Percentiles rank a stretch among this genome's conserved stretches.
Evolutionary conservation across 2,888 invertebrate genomes (phyloP).

Genomic region (Malthinus flaveolus): DNA sequence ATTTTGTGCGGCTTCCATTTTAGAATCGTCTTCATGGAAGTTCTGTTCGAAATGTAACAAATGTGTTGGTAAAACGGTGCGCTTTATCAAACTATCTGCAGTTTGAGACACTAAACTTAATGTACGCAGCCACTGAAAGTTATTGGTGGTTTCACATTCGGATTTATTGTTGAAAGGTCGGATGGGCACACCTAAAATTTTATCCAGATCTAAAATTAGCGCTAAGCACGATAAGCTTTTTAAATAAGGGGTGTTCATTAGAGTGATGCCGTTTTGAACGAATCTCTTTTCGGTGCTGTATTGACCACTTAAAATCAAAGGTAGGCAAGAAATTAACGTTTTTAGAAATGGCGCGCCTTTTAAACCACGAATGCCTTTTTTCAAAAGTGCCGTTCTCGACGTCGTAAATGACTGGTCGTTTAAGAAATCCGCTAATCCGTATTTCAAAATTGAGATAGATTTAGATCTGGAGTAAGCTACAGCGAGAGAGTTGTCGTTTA

Average conservation of each 20-base stretch:
- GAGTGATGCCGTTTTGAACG: constrained; percentile 61
- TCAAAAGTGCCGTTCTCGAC: constrained; percentile 57
- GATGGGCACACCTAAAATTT: constrained; percentile 57
- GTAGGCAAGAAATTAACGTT: constrained; percentile 55
- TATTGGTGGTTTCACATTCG: constrained; percentile 47
- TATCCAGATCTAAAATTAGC: constrained; percentile 59
- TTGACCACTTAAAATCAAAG: constrained; percentile 58
- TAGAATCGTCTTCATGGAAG: constrained; percentile 26
- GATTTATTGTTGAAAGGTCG: constrained; percentile 55
- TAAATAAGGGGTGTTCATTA: constrained; percentile 62
- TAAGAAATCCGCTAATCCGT: constrained; percentile 51
- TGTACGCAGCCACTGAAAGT: constrained; percentile 63
- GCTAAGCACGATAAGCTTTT: constrained; percentile 61
- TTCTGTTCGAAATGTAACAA: constrained; percentile 42
- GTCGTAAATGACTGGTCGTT: constrained; percentile 57
- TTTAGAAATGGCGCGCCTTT: constrained; percentile 60
- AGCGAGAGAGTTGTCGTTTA: constrained; percentile 56
- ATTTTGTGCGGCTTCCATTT: constrained; percentile 52
- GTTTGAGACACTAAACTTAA: constrained; percentile 60
- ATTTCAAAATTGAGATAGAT: constrained; percentile 57
- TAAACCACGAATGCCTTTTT: constrained; percentile 59
- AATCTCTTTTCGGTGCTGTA: constrained; percentile 60
- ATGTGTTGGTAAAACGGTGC: constrained; percentile 55
- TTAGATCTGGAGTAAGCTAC: constrained; percentile 60
- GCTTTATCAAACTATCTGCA: constrained; percentile 58